Evolutionary conservation across 2,113 vertebrate genomes (phyloP).

Genomic region (Pycnonotus jocosus): DNA sequence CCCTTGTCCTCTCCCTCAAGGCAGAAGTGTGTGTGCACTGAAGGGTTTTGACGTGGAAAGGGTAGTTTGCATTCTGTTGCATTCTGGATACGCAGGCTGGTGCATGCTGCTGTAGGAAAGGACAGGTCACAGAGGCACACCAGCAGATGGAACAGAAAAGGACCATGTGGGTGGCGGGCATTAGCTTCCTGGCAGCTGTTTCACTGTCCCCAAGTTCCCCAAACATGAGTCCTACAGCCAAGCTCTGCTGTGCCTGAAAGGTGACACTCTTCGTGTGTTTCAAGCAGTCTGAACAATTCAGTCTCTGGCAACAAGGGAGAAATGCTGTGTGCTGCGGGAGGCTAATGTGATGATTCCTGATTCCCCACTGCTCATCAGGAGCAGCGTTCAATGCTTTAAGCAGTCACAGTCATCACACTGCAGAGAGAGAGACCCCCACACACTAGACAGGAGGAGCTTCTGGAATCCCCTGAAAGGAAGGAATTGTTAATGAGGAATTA

Average conservation of each 20-base stretch:
- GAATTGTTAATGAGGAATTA: background rate
- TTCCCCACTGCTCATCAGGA: background rate
- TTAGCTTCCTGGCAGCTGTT: background rate
- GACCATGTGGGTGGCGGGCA: background rate
- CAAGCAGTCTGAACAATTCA: background rate
- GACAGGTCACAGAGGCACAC: background rate
- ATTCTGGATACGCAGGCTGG: background rate
- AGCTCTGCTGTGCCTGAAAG: background rate
- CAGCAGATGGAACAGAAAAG: background rate
- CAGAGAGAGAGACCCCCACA: background rate
- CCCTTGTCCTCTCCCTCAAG: background rate
- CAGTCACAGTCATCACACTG: background rate
- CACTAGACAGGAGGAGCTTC: background rate
- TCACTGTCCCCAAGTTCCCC: background rate
- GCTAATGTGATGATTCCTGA: background rate
- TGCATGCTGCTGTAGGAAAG: background rate
- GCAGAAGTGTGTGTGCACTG: background rate
- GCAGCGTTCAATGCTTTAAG: background rate
- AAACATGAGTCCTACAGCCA: background rate
- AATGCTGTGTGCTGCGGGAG: rapidly evolving
- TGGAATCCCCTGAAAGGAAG: background rate
- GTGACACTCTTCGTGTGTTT: background rate
- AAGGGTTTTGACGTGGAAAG: background rate
- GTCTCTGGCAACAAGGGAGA: background rate
- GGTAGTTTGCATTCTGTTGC: background rate